Evolutionary conservation across 2,113 vertebrate species (phyloP).

Genomic region (Pelecanus crispus): DNA sequence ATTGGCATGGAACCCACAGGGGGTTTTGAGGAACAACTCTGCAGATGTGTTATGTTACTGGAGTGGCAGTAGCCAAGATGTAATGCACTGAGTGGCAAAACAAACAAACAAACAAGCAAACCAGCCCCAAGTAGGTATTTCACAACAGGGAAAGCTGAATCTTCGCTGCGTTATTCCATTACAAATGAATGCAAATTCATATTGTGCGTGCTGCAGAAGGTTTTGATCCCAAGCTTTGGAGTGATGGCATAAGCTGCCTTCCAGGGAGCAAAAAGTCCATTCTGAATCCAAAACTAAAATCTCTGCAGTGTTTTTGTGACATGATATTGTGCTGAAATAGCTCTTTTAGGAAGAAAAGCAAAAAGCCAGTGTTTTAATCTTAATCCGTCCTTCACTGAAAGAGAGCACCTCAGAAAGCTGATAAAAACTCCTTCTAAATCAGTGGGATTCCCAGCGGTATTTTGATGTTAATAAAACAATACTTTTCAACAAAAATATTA

Average conservation of each 20-base stretch:
- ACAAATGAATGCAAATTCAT: background rate
- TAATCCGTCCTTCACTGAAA: background rate
- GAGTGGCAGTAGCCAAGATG: background rate
- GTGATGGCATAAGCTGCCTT: background rate
- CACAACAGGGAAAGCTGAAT: background rate
- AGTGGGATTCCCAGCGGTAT: background rate
- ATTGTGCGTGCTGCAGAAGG: fast-evolving
- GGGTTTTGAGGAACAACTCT: background rate
- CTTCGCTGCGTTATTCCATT: background rate
- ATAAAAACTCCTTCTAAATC: background rate
- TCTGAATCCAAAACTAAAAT: background rate
- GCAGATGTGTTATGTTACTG: background rate
- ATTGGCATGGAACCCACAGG: background rate
- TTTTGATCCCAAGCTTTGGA: background rate
- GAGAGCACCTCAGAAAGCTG: background rate
- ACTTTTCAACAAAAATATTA: background rate
- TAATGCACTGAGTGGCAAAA: background rate
- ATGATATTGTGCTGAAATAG: background rate
- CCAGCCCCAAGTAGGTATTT: background rate
- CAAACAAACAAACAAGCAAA: background rate
- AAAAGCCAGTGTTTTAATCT: background rate
- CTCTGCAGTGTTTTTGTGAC: background rate
- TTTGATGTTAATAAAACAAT: background rate
- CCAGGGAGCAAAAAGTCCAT: background rate
- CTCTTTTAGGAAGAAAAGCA: background rate